These are phyloP conservation scores for Athalia rosae DNA, from an alignment of 2,888 invertebrate genomes.

Conservation along the genomic window DNA sequence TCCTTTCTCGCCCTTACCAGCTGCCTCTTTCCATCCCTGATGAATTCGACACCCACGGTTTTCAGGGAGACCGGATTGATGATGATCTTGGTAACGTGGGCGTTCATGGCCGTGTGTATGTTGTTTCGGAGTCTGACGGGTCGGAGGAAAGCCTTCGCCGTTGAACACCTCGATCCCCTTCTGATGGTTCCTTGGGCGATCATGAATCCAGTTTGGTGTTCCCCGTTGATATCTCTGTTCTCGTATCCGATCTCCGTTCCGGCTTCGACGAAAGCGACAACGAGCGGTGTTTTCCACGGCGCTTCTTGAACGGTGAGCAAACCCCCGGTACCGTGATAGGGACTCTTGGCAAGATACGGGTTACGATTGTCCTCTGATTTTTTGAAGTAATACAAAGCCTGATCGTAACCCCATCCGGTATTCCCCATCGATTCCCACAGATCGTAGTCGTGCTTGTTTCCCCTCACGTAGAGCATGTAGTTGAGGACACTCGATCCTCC, in stretches of 20 bases:
- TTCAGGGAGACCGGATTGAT: constrained; percentile 85
- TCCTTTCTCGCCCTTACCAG: constrained; percentile 86
- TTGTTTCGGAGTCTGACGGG: constrained; percentile 86
- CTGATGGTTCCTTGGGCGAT: constrained; percentile 88
- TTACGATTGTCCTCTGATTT: constrained; percentile 93
- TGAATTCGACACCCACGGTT: constrained; percentile 88
- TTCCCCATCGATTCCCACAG: constrained; percentile 92
- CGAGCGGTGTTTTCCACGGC: constrained; percentile 88
- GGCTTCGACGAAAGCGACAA: constrained; percentile 88
- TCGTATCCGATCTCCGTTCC: constrained; percentile 89
- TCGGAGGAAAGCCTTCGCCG: constrained; percentile 90
- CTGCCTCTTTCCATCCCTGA: constrained; percentile 82
- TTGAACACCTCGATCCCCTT: constrained; percentile 87
- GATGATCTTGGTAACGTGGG: constrained; percentile 85
- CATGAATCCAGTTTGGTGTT: constrained; percentile 86
- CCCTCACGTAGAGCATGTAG: constrained; percentile 93
- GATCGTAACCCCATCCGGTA: constrained; percentile 90
- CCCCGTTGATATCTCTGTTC: constrained; percentile 89
- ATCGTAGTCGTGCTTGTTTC: constrained; percentile 89
- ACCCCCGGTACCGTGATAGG: constrained; percentile 84
- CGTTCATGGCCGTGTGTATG: constrained; percentile 86
- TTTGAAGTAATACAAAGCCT: constrained; percentile 90
- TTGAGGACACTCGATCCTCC: constrained; percentile 92
- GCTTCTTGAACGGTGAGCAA: constrained; percentile 88
- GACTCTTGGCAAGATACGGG: constrained; percentile 84